Evolutionary conservation across 37 sponge, comb jelly and placozoan genomes (phyloP).

Genomic region (Corticium candelabrum): DNA sequence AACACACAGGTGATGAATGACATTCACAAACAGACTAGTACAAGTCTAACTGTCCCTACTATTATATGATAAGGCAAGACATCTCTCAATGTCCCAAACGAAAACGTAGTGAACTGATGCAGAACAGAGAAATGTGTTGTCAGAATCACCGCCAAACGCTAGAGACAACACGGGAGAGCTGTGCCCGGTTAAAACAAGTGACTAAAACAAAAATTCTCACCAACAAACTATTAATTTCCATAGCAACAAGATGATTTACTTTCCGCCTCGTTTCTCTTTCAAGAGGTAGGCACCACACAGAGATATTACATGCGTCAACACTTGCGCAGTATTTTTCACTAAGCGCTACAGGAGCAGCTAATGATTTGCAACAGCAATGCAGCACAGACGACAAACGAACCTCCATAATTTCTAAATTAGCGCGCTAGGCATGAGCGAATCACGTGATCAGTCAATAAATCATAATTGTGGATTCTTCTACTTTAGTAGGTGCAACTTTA

Average conservation of each 20-base stretch:
- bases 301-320: too few relatives aligned
- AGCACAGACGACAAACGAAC: neutral
- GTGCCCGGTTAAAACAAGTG: neutral
- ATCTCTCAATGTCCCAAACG: slow-evolving; percentile 40
- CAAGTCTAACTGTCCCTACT: too few relatives aligned
- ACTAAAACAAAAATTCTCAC: neutral
- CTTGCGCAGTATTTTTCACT: too few relatives aligned
- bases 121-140: slow-evolving; percentile 27
- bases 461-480: neutral
- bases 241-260: too few relatives aligned
- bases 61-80: neutral
- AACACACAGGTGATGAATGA: too few relatives aligned
- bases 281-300: too few relatives aligned
- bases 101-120: slow-evolving; percentile 33
- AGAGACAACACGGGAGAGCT: neutral
- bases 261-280: too few relatives aligned
- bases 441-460: neutral
- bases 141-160: neutral
- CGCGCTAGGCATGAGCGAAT: neutral
- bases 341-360: too few relatives aligned
- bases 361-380: neutral
- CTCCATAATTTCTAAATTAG: neutral
- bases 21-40: too few relatives aligned
- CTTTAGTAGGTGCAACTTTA: neutral
- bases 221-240: too few relatives aligned